These are phyloP conservation scores for Epinephelus moara DNA, from an alignment of 2,113 vertebrate species.

Conservation along the genomic window DNA sequence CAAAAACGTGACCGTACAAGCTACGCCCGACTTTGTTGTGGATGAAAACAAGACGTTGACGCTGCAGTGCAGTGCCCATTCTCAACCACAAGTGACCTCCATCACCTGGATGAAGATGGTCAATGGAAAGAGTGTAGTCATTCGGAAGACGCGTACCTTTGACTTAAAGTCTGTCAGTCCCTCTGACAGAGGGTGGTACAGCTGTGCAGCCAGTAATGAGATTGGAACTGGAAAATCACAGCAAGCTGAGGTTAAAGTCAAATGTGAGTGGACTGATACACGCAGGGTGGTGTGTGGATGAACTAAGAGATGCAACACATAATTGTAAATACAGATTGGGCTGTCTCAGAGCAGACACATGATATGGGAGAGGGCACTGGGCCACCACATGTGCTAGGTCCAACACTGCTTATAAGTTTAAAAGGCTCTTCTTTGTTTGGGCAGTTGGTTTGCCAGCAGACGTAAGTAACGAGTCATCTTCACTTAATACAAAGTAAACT, in stretches of 20 bases:
- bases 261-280: slow-evolving; percentile 65
- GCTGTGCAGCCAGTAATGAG: slow-evolving; percentile 51
- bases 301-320: too few species aligned
- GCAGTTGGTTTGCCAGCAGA: too few species aligned
- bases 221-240: slow-evolving; percentile 55
- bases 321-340: neutral
- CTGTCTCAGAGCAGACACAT: neutral
- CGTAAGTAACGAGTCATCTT: too few species aligned
- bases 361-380: neutral
- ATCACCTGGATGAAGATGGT: slow-evolving; percentile 64
- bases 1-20: slow-evolving; percentile 39
- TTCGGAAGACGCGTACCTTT: fast-evolving
- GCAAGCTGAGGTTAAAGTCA: slow-evolving; percentile 56
- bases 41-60: slow-evolving; percentile 47
- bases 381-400: too few species aligned
- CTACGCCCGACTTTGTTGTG: neutral
- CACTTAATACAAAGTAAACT: too few species aligned
- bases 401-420: too few species aligned
- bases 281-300: neutral
- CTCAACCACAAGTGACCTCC: slow-evolving; percentile 27
- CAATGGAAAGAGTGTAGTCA: fast-evolving
- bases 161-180: slow-evolving; percentile 5
- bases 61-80: slow-evolving; percentile 54
- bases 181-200: slow-evolving; percentile 66
- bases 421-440: too few species aligned